Conservation (phyloP, 2,797 vertebrate species). For the Cuniculus paca region DNA sequence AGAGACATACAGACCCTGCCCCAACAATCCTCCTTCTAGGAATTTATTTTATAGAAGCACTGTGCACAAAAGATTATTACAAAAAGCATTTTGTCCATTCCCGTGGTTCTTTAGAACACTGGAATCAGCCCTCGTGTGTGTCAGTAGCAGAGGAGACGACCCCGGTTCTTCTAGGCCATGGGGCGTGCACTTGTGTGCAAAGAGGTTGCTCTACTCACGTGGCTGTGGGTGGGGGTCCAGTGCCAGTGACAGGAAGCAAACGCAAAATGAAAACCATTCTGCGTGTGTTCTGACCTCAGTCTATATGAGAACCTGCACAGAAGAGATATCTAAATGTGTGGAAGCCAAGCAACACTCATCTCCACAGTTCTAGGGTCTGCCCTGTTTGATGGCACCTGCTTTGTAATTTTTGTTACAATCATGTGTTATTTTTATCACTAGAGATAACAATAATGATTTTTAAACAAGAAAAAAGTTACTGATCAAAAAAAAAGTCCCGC, state of each 20-base stretch:
- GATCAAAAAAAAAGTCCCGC: not conserved
- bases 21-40: not conserved
- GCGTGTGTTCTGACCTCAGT: not conserved
- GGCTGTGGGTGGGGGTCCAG: not conserved
- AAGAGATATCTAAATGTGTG: not conserved
- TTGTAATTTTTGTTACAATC: slow-evolving; percentile 25
- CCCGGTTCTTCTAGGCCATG: not conserved
- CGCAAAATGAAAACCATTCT: not conserved
- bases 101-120: slow-evolving; percentile 27
- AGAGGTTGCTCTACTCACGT: not conserved
- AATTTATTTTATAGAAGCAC: slow-evolving; percentile 56
- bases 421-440: slow-evolving; percentile 34
- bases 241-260: not conserved
- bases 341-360: not conserved
- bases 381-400: not conserved
- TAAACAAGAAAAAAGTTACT: slow-evolving; percentile 53
- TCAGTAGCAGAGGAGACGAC: not conserved
- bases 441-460: slow-evolving; percentile 31
- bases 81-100: slow-evolving; percentile 38
- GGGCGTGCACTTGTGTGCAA: not conserved
- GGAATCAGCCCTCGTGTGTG: slow-evolving; percentile 32
- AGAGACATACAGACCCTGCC: not conserved
- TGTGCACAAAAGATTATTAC: slow-evolving; percentile 6
- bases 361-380: not conserved
- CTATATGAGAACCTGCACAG: not conserved